These are phyloP conservation scores for Spisula solida DNA, from an alignment of 2,888 invertebrate species.

Conservation along the genomic window DNA sequence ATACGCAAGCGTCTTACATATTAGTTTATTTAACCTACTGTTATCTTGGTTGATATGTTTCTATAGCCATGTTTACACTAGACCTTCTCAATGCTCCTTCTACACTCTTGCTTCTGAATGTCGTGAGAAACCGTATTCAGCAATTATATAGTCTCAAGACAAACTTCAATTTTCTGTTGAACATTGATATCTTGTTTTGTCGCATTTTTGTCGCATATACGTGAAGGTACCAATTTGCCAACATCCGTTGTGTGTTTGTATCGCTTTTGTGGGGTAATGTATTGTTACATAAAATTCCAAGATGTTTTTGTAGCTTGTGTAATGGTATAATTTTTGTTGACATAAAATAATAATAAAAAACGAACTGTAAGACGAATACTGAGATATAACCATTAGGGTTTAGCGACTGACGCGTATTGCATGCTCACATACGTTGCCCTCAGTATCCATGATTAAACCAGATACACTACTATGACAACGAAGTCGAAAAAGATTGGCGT, in stretches of 20 bases:
- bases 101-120: background rate
- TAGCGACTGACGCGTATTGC: too few relatives aligned
- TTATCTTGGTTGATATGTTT: slow-evolving; percentile 27
- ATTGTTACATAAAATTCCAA: background rate
- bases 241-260: background rate
- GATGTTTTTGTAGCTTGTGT: background rate
- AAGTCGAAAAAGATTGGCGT: too few relatives aligned
- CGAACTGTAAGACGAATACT: too few relatives aligned
- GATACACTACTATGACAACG: too few relatives aligned
- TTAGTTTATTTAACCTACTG: slow-evolving; percentile 43
- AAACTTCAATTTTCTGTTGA: background rate
- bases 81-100: background rate
- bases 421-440: too few relatives aligned
- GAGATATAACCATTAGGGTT: too few relatives aligned
- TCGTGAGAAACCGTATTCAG: slow-evolving; percentile 44
- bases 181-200: background rate
- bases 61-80: slow-evolving; percentile 45
- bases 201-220: background rate
- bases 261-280: background rate
- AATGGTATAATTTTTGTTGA: too few relatives aligned
- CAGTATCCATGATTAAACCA: too few relatives aligned
- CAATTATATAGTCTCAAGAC: background rate
- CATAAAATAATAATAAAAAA: too few relatives aligned
- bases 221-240: background rate
- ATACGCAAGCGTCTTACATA: slow-evolving; percentile 24